Conservation (phyloP, 2,888 invertebrate species). For the Toxonevra muliebris region DNA sequence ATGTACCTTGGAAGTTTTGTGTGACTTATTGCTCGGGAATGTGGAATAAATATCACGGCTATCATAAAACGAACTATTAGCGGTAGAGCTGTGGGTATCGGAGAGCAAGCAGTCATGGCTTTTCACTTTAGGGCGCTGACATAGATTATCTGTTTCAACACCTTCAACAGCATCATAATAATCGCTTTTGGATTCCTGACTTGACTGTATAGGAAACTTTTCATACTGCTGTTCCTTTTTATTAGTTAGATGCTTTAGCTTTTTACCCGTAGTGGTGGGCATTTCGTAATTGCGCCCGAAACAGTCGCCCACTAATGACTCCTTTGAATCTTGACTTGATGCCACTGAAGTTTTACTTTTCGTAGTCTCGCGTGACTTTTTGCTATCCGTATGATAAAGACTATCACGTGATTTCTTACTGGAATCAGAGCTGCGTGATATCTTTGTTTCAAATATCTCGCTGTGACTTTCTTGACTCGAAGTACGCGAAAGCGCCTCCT, state of each 20-base stretch:
- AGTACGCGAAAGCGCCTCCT: constrained; percentile 72
- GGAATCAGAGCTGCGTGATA: constrained; percentile 73
- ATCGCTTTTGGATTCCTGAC: constrained; percentile 77
- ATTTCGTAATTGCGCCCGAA: constrained; percentile 66
- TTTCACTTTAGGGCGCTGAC: constrained; percentile 65
- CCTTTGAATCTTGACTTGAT: constrained; percentile 75
- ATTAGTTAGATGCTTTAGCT: constrained; percentile 55
- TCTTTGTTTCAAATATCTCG: constrained; percentile 74
- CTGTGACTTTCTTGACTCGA: constrained; percentile 78
- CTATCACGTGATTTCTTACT: constrained; percentile 74
- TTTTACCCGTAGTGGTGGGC: constrained; percentile 65
- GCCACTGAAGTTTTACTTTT: constrained; percentile 72
- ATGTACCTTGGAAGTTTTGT: constrained; percentile 72
- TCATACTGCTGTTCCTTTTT: constrained; percentile 65
- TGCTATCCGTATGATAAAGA: constrained; percentile 73
- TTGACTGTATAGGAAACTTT: constrained; percentile 68
- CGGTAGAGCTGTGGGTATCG: constrained; percentile 64
- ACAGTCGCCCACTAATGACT: constrained; percentile 67
- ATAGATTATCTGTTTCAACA: constrained; percentile 50
- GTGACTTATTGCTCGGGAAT: constrained; percentile 69
- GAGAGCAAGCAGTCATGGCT: constrained; percentile 72
- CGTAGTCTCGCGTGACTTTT: constrained; percentile 72
- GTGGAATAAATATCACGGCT: constrained; percentile 72
- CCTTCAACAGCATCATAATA: constrained; percentile 72
- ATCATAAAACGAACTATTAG: constrained; percentile 67